Evolutionary conservation across 1,140 invertebrate genomes (phyloP).

Genomic region (Lepidurus couesii): DNA sequence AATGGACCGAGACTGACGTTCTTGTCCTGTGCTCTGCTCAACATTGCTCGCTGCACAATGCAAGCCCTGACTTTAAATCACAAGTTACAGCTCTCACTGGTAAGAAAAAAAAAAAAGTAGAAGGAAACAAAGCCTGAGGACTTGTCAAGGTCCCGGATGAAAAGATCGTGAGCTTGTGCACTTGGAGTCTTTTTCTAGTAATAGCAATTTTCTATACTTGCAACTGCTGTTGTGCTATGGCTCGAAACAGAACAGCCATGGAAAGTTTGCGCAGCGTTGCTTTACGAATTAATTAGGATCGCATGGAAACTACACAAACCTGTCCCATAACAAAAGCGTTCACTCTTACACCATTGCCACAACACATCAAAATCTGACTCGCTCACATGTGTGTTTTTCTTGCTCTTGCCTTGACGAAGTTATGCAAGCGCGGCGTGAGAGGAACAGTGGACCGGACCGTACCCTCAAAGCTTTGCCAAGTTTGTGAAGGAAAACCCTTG

Average conservation of each 20-base stretch:
- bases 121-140: conserved; percentile 1
- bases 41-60: neutral
- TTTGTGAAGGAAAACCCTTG: neutral
- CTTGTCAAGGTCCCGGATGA: conserved; percentile 6
- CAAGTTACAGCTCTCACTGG: neutral
- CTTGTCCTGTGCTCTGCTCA: neutral
- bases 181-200: neutral
- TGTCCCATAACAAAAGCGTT: no score
- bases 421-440: neutral
- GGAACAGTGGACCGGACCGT: neutral
- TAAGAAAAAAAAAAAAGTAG: neutral
- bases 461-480: neutral
- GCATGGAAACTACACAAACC: conserved; percentile 8
- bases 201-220: neutral
- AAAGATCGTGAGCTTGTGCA: conserved; percentile 4
- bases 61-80: neutral
- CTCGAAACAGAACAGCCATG: neutral
- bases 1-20: neutral
- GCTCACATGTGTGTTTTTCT: no score
- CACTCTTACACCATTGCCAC: no score
- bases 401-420: no score
- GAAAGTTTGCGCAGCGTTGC: neutral
- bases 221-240: neutral
- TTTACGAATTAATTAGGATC: neutral
- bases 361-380: no score